Base-by-base conservation (phyloP, 2,113 vertebrate genomes). In the Hepsetus odoe region DNA sequence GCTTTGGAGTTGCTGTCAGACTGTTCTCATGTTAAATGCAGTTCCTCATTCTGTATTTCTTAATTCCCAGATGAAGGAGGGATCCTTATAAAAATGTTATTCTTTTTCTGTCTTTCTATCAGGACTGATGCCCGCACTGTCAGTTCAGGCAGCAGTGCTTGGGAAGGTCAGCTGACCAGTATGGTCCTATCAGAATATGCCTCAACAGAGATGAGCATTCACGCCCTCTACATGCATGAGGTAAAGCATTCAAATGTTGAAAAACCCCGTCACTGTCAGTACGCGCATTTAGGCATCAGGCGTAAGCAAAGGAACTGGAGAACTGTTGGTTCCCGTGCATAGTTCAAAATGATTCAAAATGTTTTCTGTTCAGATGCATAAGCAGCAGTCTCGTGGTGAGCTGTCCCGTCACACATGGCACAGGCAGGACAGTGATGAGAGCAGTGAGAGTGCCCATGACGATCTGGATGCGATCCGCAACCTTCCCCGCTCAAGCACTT, bases 141-240 rank as follows among this genome's bases (percentile, higher is more conserved):
- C 86, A 99, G 97, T 85, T 97, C 96, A 0, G 96, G 96, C 56
- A 98, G 97, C 91, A 99, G 97, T 0, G 95, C 93, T 13, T 98
- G 97, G 97, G 97, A 98, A 87, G 96, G 95, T 67, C 96, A 98
- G 56, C 90, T 98, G 30, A 95, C 95, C 86, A 99, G 97, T 90
- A 87, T 97, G 89, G 92, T 98, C 82, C 90, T 99, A 56, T 99
- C 96, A 0, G 98, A 99, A 83, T 98, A 97, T 0, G 96, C 98
- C 10, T 98, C 97, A 64, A 99, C 96, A 0, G 97, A 99, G 89
- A 99, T 99, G 97, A 99, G 98, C 88, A 94, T 99, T 72, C 98
- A 99, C 0, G 97, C 97, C 2, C 92, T 99, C 85, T 98, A 97
- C 85, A 98, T 99, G 92, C 98, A 99, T 0, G 97, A 99, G 95